Evolutionary conservation across 35 echinoderm and acorn worm genomes (phyloP).

Genomic region (Stichopus chloronotus): DNA sequence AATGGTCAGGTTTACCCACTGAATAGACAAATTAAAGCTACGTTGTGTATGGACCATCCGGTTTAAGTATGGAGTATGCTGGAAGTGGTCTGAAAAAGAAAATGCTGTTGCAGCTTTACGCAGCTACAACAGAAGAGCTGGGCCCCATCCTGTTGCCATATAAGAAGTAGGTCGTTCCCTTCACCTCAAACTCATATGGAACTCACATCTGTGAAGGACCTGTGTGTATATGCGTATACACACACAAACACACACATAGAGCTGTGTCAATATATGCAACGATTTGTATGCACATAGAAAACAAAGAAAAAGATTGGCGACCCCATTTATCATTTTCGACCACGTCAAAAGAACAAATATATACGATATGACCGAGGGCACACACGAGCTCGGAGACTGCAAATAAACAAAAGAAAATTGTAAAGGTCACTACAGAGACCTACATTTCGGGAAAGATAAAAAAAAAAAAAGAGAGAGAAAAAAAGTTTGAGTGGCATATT

Average conservation of each 20-base stretch:
- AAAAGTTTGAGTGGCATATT: background rate
- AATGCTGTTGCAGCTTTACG: no score
- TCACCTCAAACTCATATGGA: background rate
- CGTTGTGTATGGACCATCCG: no score
- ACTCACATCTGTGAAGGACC: background rate
- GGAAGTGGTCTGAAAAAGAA: no score
- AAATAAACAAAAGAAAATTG: conserved; percentile 19
- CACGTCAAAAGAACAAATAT: conserved; percentile 37
- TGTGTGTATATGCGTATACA: background rate
- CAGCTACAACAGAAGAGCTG: no score
- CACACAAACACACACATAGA: background rate
- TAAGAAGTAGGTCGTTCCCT: background rate
- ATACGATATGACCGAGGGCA: conserved; percentile 1
- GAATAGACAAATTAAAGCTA: no score
- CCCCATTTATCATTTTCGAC: conserved; percentile 41
- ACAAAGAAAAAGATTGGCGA: background rate
- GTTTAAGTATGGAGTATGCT: no score
- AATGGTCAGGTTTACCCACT: no score
- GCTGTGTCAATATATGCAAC: no score
- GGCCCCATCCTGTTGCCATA: background rate
- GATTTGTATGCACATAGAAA: background rate
- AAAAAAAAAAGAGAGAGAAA: background rate
- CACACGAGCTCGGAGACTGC: background rate
- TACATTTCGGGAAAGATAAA: background rate
- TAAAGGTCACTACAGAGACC: conserved; percentile 36